Evolutionary conservation across 2,797 vertebrate species (phyloP).

Genomic region (Tympanoctomys barrerae): DNA sequence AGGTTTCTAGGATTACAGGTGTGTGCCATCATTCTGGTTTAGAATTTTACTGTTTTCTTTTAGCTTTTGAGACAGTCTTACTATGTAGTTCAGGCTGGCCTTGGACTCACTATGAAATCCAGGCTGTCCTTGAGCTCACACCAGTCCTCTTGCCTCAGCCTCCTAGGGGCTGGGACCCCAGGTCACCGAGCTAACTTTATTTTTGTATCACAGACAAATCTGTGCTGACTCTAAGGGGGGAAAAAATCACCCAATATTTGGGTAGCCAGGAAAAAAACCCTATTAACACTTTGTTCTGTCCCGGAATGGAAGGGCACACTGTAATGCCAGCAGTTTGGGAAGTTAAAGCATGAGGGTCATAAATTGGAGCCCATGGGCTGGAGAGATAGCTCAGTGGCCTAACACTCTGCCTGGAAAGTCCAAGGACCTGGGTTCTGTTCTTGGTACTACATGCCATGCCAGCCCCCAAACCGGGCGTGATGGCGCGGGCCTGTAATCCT

Average conservation of each 20-base stretch:
- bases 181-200: neutral
- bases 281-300: slow-evolving; percentile 25
- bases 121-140: neutral
- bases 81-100: neutral
- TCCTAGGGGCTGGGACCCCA: neutral
- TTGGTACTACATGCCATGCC: no score
- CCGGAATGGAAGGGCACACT: neutral
- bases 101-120: neutral
- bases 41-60: neutral
- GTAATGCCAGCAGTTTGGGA: neutral
- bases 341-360: neutral
- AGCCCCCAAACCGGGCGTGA: no score
- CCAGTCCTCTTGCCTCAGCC: neutral
- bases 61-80: neutral
- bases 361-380: neutral
- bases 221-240: neutral
- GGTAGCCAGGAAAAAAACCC: neutral
- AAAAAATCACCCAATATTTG: neutral
- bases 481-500: no score
- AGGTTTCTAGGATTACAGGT: neutral
- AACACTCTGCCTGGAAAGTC: no score
- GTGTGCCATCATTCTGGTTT: neutral
- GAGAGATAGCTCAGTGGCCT: no score
- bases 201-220: slow-evolving; percentile 26
- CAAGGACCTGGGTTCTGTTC: no score